Percentiles rank a stretch among this genome's conserved stretches.
Conservation (phyloP, 2,797 vertebrate species). For the Gymnodraco acuticeps region DNA sequence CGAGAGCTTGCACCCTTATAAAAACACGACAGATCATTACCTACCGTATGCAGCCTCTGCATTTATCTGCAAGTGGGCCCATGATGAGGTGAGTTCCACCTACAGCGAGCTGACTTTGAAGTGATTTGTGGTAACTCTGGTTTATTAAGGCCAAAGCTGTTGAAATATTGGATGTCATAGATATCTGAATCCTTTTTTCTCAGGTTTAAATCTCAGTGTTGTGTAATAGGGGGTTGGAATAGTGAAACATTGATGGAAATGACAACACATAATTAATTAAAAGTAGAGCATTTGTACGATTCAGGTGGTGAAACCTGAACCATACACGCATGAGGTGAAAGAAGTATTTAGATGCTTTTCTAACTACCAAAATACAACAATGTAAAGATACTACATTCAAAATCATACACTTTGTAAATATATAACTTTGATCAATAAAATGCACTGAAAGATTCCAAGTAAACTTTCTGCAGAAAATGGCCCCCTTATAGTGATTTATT, state of each 20-base stretch:
- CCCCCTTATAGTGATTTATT: not conserved
- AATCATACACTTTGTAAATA: too few relatives aligned
- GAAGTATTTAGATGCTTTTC: not conserved
- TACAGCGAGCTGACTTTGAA: constrained; percentile 27
- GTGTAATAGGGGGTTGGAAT: not conserved
- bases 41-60: constrained; percentile 26
- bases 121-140: constrained; percentile 36
- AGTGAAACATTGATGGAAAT: constrained; percentile 11
- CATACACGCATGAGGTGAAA: too few relatives aligned
- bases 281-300: not conserved
- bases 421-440: not conserved
- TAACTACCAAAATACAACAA: not conserved
- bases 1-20: constrained; percentile 44
- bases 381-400: not conserved
- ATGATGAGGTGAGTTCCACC: constrained; percentile 38
- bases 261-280: not conserved
- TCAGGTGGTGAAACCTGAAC: not conserved
- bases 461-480: not conserved
- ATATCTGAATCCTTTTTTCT: constrained; percentile 17
- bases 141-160: constrained; percentile 47
- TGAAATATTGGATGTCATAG: constrained; percentile 36
- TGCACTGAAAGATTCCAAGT: too few relatives aligned
- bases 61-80: constrained; percentile 50
- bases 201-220: constrained; percentile 19
- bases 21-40: constrained; percentile 62